Base-by-base conservation (phyloP, 2,888 invertebrate species). In the Poecilus cupreus region DNA sequence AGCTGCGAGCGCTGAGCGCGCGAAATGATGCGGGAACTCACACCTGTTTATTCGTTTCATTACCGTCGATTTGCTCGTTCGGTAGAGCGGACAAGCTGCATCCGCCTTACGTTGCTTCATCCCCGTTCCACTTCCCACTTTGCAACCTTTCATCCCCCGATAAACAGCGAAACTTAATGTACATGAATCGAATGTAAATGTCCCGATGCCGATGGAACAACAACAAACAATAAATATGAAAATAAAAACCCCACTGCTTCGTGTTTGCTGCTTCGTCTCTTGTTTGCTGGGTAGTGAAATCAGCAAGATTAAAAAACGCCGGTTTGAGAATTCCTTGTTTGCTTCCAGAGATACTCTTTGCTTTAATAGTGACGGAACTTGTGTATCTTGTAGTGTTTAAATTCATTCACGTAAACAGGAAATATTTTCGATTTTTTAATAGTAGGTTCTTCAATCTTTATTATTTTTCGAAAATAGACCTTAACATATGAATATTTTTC, bases 41-140 rank as follows among this genome's bases (percentile, higher is more conserved):
- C 24, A 76, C 51, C 51, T 76, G 26, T 76, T 76, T 76, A 54
- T 76, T 76, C 57, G 76, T 76, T 76, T 76, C 76, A 76, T 54
- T 76, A 54, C 43, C 37, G 57, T 76, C 37, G 76, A 54, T 76
- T 76, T 54, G 18, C 32, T 76, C 13, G 51, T 54, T 18, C 54
- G 57, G 24, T 74, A 24, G 74, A 49, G 26, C 49, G 49, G 26
- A 51, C 49, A 49, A 26, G 54, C 24, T 43, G 46, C 46, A 72
- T 72, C 72, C 46, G 20, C 72, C 68, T 37, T 68, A 60, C n/a
- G 60, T 60, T 60, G 16, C 16, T 51, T 3, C 8, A 8, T 18
- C 18, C 54, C 11, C 54, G 54, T 18, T 54, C 54, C 6, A 8
- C 3, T 8, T 5, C 6, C n/a, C 5, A 24, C 60, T 5, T 5